phyloP scores from a whole-genome alignment of 2,888 invertebrate genomes.

The Archips crataeganus region DNA sequence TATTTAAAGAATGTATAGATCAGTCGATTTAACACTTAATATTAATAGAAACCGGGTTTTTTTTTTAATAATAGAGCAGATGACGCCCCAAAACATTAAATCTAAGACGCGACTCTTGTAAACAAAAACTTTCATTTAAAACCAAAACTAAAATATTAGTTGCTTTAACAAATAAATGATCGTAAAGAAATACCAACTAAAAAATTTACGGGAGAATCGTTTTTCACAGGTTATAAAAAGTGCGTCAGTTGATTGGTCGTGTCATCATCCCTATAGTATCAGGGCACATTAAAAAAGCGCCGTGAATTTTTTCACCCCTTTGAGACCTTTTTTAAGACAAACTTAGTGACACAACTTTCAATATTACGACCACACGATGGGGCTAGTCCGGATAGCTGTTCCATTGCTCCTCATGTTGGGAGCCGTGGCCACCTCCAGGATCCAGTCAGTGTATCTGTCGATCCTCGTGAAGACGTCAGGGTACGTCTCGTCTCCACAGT shows the following conservation, averaged over 20 bases:
- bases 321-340: not conserved
- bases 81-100: too few species aligned
- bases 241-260: too few species aligned
- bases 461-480: constrained; percentile 66
- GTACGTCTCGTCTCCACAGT: constrained; percentile 51
- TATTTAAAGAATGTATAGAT: not conserved
- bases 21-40: not conserved
- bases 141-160: too few species aligned
- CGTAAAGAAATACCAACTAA: not conserved
- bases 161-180: too few species aligned
- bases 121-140: too few species aligned
- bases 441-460: constrained; percentile 63
- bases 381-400: constrained; percentile 43
- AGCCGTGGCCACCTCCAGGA: constrained; percentile 56
- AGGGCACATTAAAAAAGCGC: too few species aligned
- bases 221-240: too few species aligned
- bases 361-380: constrained; percentile 25
- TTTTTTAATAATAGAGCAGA: not conserved
- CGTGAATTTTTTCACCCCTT: not conserved
- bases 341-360: too few species aligned
- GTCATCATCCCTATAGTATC: too few species aligned
- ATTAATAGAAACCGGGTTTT: not conserved
- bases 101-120: too few species aligned
- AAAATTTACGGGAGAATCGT: not conserved
- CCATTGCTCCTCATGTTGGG: constrained; percentile 41